These are phyloP conservation scores for Steinernema hermaphroditum DNA, from an alignment of 2,888 invertebrate genomes.

Conservation along the genomic window DNA sequence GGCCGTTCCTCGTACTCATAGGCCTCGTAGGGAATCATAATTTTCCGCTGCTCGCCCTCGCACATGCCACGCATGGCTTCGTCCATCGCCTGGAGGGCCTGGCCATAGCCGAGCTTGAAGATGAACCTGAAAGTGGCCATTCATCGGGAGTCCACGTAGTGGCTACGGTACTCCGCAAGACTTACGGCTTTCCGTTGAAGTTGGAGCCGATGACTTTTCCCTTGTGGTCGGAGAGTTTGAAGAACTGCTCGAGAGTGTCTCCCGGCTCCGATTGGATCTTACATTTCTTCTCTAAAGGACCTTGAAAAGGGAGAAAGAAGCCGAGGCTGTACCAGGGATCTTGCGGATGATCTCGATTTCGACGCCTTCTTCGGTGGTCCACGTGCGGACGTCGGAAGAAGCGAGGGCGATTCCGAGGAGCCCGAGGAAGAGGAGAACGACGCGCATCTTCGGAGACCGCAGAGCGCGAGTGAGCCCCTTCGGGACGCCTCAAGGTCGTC, in stretches of 20 bases:
- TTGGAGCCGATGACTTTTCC: slow-evolving; percentile 64
- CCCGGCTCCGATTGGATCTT: slow-evolving; percentile 60
- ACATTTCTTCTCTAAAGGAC: slow-evolving; percentile 56
- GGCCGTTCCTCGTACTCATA: slow-evolving; percentile 57
- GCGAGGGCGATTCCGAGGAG: slow-evolving; percentile 29
- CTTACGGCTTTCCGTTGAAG: slow-evolving; percentile 61
- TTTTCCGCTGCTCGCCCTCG: slow-evolving; percentile 56
- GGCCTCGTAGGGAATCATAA: slow-evolving; percentile 61
- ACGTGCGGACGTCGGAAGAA: slow-evolving; percentile 50
- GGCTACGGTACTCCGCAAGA: no score
- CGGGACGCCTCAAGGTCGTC: slow-evolving; percentile 21
- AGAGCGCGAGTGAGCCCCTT: slow-evolving; percentile 22
- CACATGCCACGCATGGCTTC: slow-evolving; percentile 55
- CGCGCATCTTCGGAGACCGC: slow-evolving; percentile 30
- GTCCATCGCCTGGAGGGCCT: slow-evolving; percentile 64
- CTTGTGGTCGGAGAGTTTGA: slow-evolving; percentile 58
- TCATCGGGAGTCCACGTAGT: not conserved
- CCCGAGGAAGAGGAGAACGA: not conserved
- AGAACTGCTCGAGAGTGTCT: slow-evolving; percentile 64
- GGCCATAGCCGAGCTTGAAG: slow-evolving; percentile 59
- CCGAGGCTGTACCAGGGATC: slow-evolving; percentile 51
- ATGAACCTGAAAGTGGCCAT: slow-evolving; percentile 46
- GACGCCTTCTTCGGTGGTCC: slow-evolving; percentile 64
- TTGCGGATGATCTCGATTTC: slow-evolving; percentile 65
- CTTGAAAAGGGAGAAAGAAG: not conserved